Evolutionary conservation across 2,797 vertebrate genomes (phyloP).

Genomic region (Xerus rutilus): DNA sequence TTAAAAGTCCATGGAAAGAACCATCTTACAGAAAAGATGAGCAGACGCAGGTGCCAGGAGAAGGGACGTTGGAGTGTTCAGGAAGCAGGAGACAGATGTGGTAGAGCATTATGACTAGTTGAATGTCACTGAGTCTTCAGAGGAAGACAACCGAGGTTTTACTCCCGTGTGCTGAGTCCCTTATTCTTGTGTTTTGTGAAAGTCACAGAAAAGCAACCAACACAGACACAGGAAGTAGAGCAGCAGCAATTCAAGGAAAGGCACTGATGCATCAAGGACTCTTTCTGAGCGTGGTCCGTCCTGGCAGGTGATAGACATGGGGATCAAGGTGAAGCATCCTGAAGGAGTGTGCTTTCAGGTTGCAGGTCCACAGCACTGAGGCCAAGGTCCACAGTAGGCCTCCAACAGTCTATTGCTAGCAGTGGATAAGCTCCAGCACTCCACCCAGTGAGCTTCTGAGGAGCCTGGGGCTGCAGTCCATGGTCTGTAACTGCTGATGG

Average conservation of each 20-base stretch:
- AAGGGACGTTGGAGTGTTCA: not conserved
- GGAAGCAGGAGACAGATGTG: not conserved
- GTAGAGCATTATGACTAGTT: not conserved
- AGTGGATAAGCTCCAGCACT: not conserved
- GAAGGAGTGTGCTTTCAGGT: not conserved
- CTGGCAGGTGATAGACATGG: not conserved
- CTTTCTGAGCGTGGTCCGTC: fast-evolving
- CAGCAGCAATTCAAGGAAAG: not conserved
- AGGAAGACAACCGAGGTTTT: not conserved
- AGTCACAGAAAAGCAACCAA: not conserved
- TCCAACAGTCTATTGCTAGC: not conserved
- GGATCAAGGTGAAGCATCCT: not conserved
- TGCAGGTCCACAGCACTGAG: not conserved
- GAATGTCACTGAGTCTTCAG: fast-evolving
- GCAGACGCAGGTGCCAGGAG: not conserved
- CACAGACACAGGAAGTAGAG: not conserved
- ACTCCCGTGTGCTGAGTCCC: not conserved
- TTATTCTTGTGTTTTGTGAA: not conserved
- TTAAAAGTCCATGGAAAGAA: not conserved
- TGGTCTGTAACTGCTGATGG: not conserved
- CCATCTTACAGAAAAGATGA: not conserved
- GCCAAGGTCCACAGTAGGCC: not conserved
- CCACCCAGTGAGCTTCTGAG: not conserved
- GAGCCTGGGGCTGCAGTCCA: not conserved
- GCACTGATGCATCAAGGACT: no score